phyloP scores from a whole-genome alignment of 1,140 invertebrate species.

The Apis laboriosa region DNA sequence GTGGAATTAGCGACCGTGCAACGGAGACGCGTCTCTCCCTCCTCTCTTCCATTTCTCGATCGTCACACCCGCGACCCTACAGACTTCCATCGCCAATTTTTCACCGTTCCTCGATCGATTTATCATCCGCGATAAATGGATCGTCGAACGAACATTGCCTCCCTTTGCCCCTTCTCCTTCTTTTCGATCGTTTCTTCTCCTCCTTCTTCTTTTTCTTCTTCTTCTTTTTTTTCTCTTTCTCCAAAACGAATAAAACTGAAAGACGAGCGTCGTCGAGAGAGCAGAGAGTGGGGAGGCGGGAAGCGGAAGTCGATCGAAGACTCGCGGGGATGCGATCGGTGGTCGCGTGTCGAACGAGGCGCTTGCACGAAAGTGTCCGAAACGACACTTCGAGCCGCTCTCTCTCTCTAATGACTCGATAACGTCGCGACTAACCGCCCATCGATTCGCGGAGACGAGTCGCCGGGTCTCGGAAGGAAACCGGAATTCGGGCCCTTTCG shows the following conservation, averaged over 20 bases:
- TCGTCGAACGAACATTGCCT: no score
- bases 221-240: no score
- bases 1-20: conserved; percentile 52
- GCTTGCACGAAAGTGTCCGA: conserved; percentile 14
- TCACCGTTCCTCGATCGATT: background rate
- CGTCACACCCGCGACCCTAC: background rate
- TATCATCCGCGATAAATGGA: no score
- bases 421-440: conserved; percentile 55
- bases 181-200: background rate
- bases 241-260: background rate
- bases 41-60: background rate
- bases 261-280: background rate
- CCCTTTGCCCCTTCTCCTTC: background rate
- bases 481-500: conserved; percentile 50
- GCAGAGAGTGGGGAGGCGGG: background rate
- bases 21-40: conserved; percentile 51
- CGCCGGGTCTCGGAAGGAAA: conserved; percentile 50
- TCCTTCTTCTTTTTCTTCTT: no score
- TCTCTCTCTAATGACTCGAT: conserved; percentile 45
- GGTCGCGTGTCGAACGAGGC: conserved; percentile 29
- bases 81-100: background rate
- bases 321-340: background rate
- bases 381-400: conserved; percentile 20
- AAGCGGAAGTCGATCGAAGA: conserved; percentile 5
- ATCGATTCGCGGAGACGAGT: conserved; percentile 54